phyloP scores from a whole-genome alignment of 2,888 invertebrate genomes.

The Steinernema scapterisci region DNA sequence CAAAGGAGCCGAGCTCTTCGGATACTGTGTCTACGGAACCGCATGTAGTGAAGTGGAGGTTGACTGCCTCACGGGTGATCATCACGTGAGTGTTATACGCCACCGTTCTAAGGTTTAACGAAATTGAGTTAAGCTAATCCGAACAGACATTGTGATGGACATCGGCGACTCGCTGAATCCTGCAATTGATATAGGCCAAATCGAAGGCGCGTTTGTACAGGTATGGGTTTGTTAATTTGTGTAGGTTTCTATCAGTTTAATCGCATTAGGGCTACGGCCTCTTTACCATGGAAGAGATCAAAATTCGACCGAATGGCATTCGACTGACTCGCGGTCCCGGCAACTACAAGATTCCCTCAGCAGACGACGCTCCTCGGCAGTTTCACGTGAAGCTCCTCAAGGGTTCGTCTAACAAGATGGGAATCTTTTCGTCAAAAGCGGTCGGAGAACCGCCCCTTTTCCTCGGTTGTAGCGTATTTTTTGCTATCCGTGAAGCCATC shows the following conservation, averaged over 20 bases:
- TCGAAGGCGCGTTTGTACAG: slow-evolving; percentile 91
- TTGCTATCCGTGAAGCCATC: slow-evolving; percentile 84
- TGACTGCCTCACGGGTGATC: slow-evolving; percentile 91
- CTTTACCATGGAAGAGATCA: slow-evolving; percentile 85
- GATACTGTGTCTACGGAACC: slow-evolving; percentile 85
- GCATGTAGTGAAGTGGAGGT: slow-evolving; percentile 88
- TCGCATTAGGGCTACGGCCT: slow-evolving; percentile 80
- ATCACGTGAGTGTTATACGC: slow-evolving; percentile 72
- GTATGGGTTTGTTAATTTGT: slow-evolving; percentile 54
- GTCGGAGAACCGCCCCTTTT: slow-evolving; percentile 94
- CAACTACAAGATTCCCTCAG: slow-evolving; percentile 89
- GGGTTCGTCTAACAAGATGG: slow-evolving; percentile 85
- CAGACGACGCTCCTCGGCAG: slow-evolving; percentile 85
- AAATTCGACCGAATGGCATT: slow-evolving; percentile 82
- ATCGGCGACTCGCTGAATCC: slow-evolving; percentile 92
- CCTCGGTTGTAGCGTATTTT: slow-evolving; percentile 83
- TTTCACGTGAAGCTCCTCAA: slow-evolving; percentile 90
- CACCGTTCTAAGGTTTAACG: neutral
- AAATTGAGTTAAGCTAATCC: slow-evolving; percentile 75
- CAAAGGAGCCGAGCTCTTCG: slow-evolving; percentile 78
- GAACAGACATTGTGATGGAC: slow-evolving; percentile 95
- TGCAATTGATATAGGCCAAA: slow-evolving; percentile 93
- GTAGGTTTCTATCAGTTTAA: neutral
- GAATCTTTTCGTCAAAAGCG: slow-evolving; percentile 94
- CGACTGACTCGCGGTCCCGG: slow-evolving; percentile 84